Evolutionary conservation across 1,140 invertebrate genomes (phyloP).

Genomic region (Atta texana): DNA sequence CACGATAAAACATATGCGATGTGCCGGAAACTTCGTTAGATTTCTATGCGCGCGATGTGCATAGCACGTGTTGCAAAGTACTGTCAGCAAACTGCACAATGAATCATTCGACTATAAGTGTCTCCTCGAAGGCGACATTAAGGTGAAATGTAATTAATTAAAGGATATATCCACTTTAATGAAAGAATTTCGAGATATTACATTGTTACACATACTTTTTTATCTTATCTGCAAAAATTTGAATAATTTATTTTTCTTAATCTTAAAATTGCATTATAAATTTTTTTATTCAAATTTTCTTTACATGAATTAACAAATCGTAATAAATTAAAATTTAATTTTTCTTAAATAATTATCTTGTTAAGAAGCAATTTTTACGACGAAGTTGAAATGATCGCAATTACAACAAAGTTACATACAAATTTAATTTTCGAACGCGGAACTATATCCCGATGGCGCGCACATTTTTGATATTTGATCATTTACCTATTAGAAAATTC

Average conservation of each 20-base stretch:
- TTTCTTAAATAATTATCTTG: neutral
- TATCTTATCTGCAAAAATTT: neutral
- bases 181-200: neutral
- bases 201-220: neutral
- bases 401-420: neutral
- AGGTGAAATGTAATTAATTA: slow-evolving; percentile 21
- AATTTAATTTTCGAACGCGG: neutral
- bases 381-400: neutral
- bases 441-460: neutral
- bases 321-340: slow-evolving; percentile 6
- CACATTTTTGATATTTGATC: neutral
- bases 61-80: slow-evolving; percentile 4
- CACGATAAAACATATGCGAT: neutral
- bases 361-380: neutral
- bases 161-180: neutral
- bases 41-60: slow-evolving; percentile 8
- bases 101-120: neutral
- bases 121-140: neutral
- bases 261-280: neutral
- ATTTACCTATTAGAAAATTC: neutral
- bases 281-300: neutral
- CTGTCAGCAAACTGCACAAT: slow-evolving; percentile 22
- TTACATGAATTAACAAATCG: neutral
- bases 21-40: neutral
- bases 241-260: neutral